Conservation (phyloP, 1,140 invertebrate genomes). For the Nylanderia fulva region DNA sequence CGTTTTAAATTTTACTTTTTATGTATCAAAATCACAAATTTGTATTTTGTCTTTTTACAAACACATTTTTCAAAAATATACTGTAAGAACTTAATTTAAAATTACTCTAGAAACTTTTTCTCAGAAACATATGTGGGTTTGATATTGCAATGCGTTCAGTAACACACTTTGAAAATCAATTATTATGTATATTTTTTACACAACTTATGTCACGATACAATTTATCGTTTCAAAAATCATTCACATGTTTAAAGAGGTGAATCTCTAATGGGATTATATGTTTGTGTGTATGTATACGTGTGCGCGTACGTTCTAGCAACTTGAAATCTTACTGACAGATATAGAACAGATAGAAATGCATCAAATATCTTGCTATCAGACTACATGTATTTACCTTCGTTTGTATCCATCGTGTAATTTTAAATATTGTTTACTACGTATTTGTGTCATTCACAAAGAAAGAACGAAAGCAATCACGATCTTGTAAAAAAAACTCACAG, state of each 20-base stretch:
- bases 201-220: not conserved
- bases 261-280: too few species aligned
- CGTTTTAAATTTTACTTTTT: not conserved
- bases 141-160: not conserved
- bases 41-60: not conserved
- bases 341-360: not conserved
- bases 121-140: not conserved
- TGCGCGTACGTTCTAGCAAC: not conserved
- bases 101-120: not conserved
- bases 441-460: not conserved
- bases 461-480: conserved; percentile 5
- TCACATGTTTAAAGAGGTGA: not conserved
- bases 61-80: not conserved
- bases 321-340: not conserved
- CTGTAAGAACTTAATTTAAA: not conserved
- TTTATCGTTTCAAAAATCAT: not conserved
- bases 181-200: not conserved
- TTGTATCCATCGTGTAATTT: not conserved
- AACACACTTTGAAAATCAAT: conserved; percentile 6
- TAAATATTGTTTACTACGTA: conserved; percentile 6
- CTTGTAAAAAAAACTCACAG: not conserved
- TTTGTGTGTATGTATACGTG: too few species aligned
- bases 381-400: not conserved
- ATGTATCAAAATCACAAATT: not conserved
- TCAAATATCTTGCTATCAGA: not conserved